Base-by-base conservation (phyloP, 2,888 invertebrate species). In the Oasisia sp. region DNA sequence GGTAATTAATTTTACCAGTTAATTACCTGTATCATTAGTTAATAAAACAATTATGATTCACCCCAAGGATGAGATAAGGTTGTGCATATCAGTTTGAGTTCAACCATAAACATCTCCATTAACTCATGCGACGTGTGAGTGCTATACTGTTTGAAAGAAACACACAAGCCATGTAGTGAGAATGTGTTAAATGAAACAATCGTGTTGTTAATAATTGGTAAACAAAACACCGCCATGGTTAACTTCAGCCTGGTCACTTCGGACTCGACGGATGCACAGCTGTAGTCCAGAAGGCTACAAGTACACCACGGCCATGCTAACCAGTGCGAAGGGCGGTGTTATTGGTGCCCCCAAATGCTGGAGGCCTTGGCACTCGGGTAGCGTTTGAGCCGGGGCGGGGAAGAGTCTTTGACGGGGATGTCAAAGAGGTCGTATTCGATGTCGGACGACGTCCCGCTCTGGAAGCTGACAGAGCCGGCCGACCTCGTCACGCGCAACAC, bases 321-420 rank as follows among this genome's bases (percentile, higher is more conserved):
- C 19, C 19, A n/a, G 74, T 74, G 74, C 7, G 5, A 27, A 27
- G 74, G 74, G n/a, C 27, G 74, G 27, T 5, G 27, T 74, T 92
- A 92, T 32, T 92, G 92, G 90, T 92, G 92, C 58, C 91, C 90
- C 92, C 92, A 93, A 32, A 93, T 92, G 58, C 92, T 56, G 56
- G 93, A 92, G 8, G 92, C 92, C 9, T 91, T 50, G 19, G 91
- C 93, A 44, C 93, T 93, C 14, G 91, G 91, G 89, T 92, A 93
- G n/a, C 92, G 45, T 91, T 93, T 93, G 8, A 93, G 91, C n/a
- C 92, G 74, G 38, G 92, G 93, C 11, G 92, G 92, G 4, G 93
- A 91, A 32, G 91, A 92, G 89, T 89, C 89, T 45, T 58, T 90
- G 12, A 92, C 90, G 9, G 90, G 89, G 45, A 92, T 44, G 38